Percentiles rank a stretch among this genome's conserved stretches.
Evolutionary conservation across 2,888 invertebrate species (phyloP).

Genomic region (Micoletzkya japonica): DNA sequence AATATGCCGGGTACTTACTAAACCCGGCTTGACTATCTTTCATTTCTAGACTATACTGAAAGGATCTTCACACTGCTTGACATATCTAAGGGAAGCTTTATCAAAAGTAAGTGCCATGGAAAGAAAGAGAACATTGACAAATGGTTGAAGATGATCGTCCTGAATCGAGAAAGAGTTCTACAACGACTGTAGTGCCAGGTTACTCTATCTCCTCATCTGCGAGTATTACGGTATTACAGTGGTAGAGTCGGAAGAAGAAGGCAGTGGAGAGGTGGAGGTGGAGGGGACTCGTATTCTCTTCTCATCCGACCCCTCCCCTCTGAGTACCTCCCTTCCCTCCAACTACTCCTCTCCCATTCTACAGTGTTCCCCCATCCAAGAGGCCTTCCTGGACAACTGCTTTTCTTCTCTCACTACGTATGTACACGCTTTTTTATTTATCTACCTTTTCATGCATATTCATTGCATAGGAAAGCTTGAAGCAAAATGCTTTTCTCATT

Average conservation of each 20-base stretch:
- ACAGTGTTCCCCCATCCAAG: slow-evolving; percentile 4
- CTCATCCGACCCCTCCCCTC: neutral
- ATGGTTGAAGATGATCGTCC: slow-evolving; percentile 10
- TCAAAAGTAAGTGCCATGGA: no score
- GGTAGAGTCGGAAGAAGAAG: neutral
- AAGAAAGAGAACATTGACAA: no score
- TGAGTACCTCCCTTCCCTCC: neutral
- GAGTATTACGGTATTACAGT: no score
- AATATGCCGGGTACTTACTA: neutral
- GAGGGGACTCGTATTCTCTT: slow-evolving; percentile 15
- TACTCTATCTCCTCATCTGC: no score
- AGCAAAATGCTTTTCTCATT: neutral
- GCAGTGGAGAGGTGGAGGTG: neutral
- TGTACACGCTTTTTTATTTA: neutral
- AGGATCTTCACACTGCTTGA: slow-evolving; percentile 2
- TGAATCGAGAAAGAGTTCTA: slow-evolving; percentile 2
- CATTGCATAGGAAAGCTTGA: neutral
- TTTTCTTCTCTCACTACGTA: slow-evolving; percentile 15
- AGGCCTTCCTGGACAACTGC: slow-evolving; percentile 15
- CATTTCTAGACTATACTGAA: slow-evolving; percentile 1
- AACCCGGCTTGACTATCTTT: neutral
- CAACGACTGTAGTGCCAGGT: no score
- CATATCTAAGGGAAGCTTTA: no score
- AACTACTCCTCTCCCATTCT: neutral
- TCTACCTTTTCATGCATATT: neutral